Conservation (phyloP, 2,113 vertebrate species). For the Cepphus grylle region DNA sequence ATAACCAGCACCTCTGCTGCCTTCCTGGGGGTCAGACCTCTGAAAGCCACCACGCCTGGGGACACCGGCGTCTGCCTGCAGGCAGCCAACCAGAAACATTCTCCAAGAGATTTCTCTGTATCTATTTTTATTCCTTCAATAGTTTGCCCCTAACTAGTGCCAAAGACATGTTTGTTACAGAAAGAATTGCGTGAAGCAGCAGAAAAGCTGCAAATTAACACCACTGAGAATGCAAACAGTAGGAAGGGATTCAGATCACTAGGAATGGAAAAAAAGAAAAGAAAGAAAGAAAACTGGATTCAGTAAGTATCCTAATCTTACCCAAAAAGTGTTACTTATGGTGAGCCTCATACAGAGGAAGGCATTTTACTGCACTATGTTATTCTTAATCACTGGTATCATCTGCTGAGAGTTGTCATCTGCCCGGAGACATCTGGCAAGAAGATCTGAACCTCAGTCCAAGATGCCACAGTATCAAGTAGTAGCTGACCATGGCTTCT, state of each 20-base stretch:
- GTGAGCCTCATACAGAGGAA: not conserved
- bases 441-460: not conserved
- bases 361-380: not conserved
- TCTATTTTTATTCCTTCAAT: not conserved
- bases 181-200: not conserved
- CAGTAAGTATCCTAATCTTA: not conserved
- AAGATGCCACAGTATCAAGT: accelerated
- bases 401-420: not conserved
- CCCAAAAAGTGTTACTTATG: not conserved
- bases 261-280: not conserved
- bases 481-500: not conserved
- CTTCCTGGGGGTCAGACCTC: not conserved
- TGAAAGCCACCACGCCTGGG: accelerated
- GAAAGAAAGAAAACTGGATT: not conserved
- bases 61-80: not conserved
- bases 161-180: not conserved
- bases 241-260: not conserved
- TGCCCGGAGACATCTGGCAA: not conserved
- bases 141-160: not conserved
- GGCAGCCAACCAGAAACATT: not conserved
- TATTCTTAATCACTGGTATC: not conserved
- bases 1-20: accelerated
- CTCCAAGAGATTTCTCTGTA: not conserved
- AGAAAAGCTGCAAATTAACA: not conserved
- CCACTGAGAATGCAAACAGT: not conserved